Percentiles rank a stretch among this genome's conserved stretches.
Conservation (phyloP, 2,797 vertebrate species). For the Molossus molossus region DNA sequence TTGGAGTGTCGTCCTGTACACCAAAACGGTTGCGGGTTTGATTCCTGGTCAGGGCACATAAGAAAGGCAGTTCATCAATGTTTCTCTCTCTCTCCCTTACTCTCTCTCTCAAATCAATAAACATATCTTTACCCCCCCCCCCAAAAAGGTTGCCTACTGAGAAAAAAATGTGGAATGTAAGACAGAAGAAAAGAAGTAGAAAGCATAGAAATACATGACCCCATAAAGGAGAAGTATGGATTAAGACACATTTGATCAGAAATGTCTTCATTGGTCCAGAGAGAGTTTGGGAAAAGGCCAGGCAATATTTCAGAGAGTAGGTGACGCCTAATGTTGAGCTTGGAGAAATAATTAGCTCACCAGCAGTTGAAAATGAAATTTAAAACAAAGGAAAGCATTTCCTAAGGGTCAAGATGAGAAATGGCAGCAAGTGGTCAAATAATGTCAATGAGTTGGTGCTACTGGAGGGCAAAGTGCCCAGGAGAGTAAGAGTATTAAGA, state of each 20-base stretch:
- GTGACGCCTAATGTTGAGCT: background rate
- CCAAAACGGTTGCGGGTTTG: background rate
- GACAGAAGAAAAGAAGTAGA: background rate
- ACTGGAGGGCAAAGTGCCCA: background rate
- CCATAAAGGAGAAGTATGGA: background rate
- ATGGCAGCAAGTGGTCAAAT: background rate
- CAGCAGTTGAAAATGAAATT: background rate
- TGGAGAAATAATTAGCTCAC: slow-evolving; percentile 27
- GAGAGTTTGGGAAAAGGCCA: background rate
- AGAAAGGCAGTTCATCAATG: background rate
- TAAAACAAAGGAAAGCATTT: background rate
- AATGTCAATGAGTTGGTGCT: background rate
- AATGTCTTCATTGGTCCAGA: slow-evolving; percentile 18
- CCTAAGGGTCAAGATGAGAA: background rate
- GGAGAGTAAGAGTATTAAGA: background rate
- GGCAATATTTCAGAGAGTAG: background rate
- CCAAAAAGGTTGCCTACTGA: background rate
- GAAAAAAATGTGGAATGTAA: background rate
- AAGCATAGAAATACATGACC: background rate
- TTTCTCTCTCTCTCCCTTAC: background rate
- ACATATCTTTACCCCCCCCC: background rate
- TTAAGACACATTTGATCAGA: background rate
- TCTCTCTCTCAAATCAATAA: background rate
- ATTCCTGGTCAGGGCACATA: background rate
- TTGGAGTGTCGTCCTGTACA: background rate